Evolutionary conservation across 2,888 invertebrate genomes (phyloP), one percentile per base, ranked within the genome.

Genomic region (Antheraea yamamai): DNA sequence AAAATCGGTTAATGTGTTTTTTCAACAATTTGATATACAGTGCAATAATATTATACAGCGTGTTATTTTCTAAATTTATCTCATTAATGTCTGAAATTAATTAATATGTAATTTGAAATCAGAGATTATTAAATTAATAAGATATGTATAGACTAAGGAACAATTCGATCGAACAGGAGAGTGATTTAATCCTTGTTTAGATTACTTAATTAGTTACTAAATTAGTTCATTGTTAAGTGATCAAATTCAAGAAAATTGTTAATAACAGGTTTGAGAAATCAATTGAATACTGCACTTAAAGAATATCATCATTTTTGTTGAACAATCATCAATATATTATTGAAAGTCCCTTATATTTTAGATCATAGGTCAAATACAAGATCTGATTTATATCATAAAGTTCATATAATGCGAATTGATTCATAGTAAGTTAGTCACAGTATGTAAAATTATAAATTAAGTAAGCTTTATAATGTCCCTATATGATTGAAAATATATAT

Each of bases 51-150:
- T 55, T 18, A 2, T 6, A 55, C 55, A 55, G 20, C 20, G 20
- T n/a, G 20, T 55, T 55, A 20, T 55, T 20, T 55, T 20, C 20
- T 4, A 20, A 55, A 55, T 55, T 8, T 7, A 55, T 20, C 7
- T 20, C 20, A 20, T 55, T 55, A 20, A 6, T 55, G 6, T 7
- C 20, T 55, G 55, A 55, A 55, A 61, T 10, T 23, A n/a, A 23
- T 58, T 20, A 20, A 58, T 58, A 23, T 61, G 10, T n/a, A 61
- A 61, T 23, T 23, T 52, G 14, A 61, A 1, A 8, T 30, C 14
- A 68, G 18, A 68, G 16, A 35, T 68, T 68, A 68, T 68, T 64
- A 30, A 68, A 68, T 66, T 66, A 30, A 30, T 16, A 66, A 30
- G 23, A 26, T 30, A 8, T 18, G n/a, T 66, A 66, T 66, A 64